Base-by-base conservation (phyloP, 2,888 invertebrate genomes). In the Heliconius ethilla region DNA sequence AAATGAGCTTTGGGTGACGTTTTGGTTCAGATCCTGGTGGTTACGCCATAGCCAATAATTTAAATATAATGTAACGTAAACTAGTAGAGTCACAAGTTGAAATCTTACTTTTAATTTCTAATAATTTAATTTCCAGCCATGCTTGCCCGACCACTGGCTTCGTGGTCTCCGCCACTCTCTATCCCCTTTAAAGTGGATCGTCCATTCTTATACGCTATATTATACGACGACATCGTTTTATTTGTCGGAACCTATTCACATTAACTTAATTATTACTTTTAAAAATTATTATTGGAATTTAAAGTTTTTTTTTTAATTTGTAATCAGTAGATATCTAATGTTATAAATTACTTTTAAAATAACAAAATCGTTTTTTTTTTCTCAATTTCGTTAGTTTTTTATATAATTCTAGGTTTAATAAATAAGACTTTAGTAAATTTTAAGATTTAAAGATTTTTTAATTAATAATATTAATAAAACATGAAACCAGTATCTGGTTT, bases 171-270 rank as follows among this genome's bases (percentile, higher is more conserved):
- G 27, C 73, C 76, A 9, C 78, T 29, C 78, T 83, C 62, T 65
- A 74, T 65, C 18, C 65, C 66, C 25, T 80, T 82, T 55, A 78
- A 51, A 37, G 80, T 81, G 62, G 81, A 83, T 79, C 95, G 96
- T 85, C 96, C 96, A 7, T 82, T 83, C 76, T 55, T 83, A 13
- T 83, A 79, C 63, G 55, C 63, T 3, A 82, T 83, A 40, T 76
- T 82, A 29, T 66, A 82, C 37, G 63, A 80, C 59, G 83, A 83
- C 37, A 81, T 78, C 65, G 69, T 80, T 27, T 51, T 83, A 11
- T 82, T 83, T 72, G 79, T 80, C 15, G 83, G 83, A 9, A 82
- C 82, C 63, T 81, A 81, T 63, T 63, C 81, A 0, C 75, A 82
- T 37, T 86, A 85, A 3, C 9, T 10, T 29, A 22, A 29, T 18